These are phyloP conservation scores for Nothoprocta pentlandii DNA, from an alignment of 2,113 vertebrate species.

Conservation along the genomic window DNA sequence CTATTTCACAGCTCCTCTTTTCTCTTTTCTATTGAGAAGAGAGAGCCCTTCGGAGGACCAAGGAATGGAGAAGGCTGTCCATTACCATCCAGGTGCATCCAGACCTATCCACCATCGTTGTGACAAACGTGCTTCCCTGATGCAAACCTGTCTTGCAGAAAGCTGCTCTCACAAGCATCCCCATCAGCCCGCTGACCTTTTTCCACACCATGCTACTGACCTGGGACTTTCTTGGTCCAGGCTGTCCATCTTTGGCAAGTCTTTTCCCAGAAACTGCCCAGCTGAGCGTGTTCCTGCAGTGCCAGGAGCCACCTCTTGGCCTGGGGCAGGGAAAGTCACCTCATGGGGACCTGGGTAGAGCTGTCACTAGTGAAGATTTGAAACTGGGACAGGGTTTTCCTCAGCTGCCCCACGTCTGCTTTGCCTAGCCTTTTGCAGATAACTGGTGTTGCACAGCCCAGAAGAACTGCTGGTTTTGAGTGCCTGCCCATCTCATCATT, in stretches of 20 bases:
- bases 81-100: too few species aligned
- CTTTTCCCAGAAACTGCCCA: background rate
- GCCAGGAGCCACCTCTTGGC: background rate
- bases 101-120: background rate
- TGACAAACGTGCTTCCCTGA: background rate
- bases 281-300: background rate
- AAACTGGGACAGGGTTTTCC: background rate
- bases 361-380: background rate
- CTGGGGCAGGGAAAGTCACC: background rate
- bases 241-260: background rate
- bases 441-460: background rate
- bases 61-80: background rate
- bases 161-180: rapidly evolving
- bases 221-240: background rate
- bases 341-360: background rate
- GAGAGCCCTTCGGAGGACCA: background rate
- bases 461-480: background rate
- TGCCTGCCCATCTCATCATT: background rate
- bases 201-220: background rate
- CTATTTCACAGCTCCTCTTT: background rate
- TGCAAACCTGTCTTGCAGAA: background rate
- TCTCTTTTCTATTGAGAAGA: background rate
- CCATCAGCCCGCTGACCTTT: background rate
- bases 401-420: background rate
- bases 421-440: background rate